Evolutionary conservation across 2,888 invertebrate species (phyloP).

Genomic region (Margaritifera margaritifera): DNA sequence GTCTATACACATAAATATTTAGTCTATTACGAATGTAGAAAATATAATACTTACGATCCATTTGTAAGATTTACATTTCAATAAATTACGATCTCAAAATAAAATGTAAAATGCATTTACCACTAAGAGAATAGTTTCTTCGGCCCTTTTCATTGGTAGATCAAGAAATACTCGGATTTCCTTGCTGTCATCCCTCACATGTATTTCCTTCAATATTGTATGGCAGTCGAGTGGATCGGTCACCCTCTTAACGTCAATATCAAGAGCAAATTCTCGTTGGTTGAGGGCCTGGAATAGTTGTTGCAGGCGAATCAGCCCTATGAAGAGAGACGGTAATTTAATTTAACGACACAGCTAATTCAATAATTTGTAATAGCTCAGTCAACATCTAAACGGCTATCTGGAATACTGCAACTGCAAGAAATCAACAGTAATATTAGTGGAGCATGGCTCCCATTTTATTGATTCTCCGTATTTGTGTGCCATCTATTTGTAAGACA

Average conservation of each 20-base stretch:
- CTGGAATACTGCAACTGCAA: no score
- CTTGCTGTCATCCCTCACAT: slow-evolving; percentile 29
- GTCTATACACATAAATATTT: no score
- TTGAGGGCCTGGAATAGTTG: slow-evolving; percentile 58
- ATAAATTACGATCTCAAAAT: not conserved
- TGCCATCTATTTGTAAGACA: no score
- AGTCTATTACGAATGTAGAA: no score
- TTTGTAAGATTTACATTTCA: no score
- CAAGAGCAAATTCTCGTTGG: slow-evolving; percentile 40
- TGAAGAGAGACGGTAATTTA: not conserved
- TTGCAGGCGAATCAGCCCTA: slow-evolving; percentile 60
- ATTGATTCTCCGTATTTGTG: no score
- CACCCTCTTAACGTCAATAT: slow-evolving; percentile 57
- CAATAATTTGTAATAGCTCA: no score
- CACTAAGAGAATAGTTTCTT: slow-evolving; percentile 33
- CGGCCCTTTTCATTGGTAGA: slow-evolving; percentile 35
- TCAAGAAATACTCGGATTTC: slow-evolving; percentile 42
- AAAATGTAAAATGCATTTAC: slow-evolving; percentile 24
- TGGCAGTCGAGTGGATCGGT: slow-evolving; percentile 39
- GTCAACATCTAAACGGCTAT: no score
- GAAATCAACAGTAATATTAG: no score
- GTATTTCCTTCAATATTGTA: slow-evolving; percentile 41
- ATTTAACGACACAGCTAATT: no score
- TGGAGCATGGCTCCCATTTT: no score
- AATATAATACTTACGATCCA: no score